Conservation (phyloP, 2,888 invertebrate species). For the Perdita meconis region DNA sequence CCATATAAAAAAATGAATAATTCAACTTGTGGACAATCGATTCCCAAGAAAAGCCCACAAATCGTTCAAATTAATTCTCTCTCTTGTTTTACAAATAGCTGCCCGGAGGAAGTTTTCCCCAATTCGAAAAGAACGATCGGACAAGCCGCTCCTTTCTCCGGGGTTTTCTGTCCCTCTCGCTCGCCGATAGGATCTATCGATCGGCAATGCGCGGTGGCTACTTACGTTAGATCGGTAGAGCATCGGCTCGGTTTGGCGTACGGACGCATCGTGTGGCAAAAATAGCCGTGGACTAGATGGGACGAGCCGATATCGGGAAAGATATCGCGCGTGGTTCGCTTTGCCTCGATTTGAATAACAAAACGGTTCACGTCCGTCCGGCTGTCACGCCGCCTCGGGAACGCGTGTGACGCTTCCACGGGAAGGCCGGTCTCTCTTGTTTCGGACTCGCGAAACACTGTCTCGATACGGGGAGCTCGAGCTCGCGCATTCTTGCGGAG, state of each 20-base stretch:
- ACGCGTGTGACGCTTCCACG: conserved; percentile 62
- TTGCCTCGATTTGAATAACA: conserved; percentile 74
- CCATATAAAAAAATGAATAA: not conserved
- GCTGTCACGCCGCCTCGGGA: conserved; percentile 64
- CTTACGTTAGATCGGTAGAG: conserved; percentile 55
- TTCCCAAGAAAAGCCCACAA: not conserved
- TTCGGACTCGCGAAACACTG: conserved; percentile 28
- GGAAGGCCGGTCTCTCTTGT: conserved; percentile 28
- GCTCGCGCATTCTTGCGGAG: conserved; percentile 43
- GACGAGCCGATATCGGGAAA: conserved; percentile 66
- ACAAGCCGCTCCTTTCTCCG: conserved; percentile 4
- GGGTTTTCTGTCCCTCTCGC: conserved; percentile 34
- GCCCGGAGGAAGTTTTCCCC: not conserved
- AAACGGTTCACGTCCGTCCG: conserved; percentile 73
- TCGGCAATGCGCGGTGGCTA: conserved; percentile 55
- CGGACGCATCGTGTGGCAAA: conserved; percentile 60
- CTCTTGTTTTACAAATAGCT: not conserved
- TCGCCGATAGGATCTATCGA: conserved; percentile 67
- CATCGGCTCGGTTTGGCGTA: conserved; percentile 38
- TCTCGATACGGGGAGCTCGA: conserved; percentile 32
- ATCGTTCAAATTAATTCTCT: conserved; percentile 23
- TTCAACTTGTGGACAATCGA: not conserved
- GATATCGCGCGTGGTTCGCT: conserved; percentile 66
- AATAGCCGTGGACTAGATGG: conserved; percentile 67
- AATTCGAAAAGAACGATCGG: conserved; percentile 12